Percentiles rank a stretch among this genome's conserved stretches.
These are phyloP conservation scores for Aurelia aurita complex sp. Pacific DNA, from an alignment of 30 jellyfish, hydroid and myxozoan genomes.

Conservation along the genomic window DNA sequence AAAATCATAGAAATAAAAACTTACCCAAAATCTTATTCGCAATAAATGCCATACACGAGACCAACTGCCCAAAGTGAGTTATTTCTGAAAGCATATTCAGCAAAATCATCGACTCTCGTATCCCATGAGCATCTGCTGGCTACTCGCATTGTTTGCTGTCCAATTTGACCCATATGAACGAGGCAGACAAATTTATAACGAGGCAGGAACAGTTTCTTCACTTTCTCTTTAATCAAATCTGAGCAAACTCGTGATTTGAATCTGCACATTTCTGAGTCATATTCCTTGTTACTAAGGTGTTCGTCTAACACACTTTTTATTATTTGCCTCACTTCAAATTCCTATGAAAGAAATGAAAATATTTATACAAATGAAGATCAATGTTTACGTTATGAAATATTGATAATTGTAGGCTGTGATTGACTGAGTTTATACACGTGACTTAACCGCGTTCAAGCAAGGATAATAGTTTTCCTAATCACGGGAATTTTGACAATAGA, in stretches of 20 bases:
- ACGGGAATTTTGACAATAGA: too few relatives aligned
- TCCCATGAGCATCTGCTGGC: constrained; percentile 86
- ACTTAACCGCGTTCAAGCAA: too few relatives aligned
- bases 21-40: constrained; percentile 48
- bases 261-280: constrained; percentile 67
- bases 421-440: too few relatives aligned
- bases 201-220: constrained; percentile 65
- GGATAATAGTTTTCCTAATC: too few relatives aligned
- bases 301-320: constrained; percentile 52
- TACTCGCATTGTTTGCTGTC: constrained; percentile 59
- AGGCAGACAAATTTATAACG: constrained; percentile 65
- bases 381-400: constrained; percentile 5
- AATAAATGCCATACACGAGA: constrained; percentile 63
- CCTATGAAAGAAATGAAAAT: constrained; percentile 24
- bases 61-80: constrained; percentile 77
- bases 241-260: constrained; percentile 43
- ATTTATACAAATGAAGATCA: not conserved
- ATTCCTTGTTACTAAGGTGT: constrained; percentile 41
- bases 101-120: constrained; percentile 63
- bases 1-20: not conserved
- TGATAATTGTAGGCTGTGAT: not conserved
- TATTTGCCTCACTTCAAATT: constrained; percentile 49
- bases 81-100: constrained; percentile 43
- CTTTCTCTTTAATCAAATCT: constrained; percentile 59
- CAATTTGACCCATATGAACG: constrained; percentile 73